Evolutionary conservation across 1,140 invertebrate genomes (phyloP), one percentile per base, ranked within the genome.

Genomic region (Tetragonula clypearis): DNA sequence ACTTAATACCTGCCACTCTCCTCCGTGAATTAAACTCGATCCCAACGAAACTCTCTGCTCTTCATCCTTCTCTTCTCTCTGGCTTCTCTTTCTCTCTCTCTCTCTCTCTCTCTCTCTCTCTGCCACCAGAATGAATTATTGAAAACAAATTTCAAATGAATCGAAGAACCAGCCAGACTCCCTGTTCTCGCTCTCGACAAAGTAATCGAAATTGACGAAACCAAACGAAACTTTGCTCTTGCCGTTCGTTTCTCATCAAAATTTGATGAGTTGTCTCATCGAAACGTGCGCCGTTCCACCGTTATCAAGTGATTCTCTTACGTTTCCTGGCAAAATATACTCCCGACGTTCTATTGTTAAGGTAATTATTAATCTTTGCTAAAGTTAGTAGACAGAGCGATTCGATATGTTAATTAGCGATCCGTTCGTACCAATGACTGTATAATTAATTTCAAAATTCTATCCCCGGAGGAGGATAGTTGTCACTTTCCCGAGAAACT

Each of bases 121-220:
- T n/a, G 5, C 14, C 26, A 41, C 15, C 11, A 21, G 21, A 19
- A 71, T 79, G 68, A 79, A 72, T 79, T 84, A 84, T 84, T 71
- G 82, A 79, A 72, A 72, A 84, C 66, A 84, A 79, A 84, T 79
- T 78, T 41, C 23, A 84, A 72, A 79, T 26, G 66, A 62, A 84
- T 79, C 41, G 26, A n/a, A 62, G 56, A 35, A 55, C 30, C 41
- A 21, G 41, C 41, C 56, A 1, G 14, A 58, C n/a, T 56, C 30
- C n/a, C 35, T 30, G 60, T 21, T 41, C n/a, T 73, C 41, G 11
- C 26, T 30, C 49, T 53, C 55, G 21, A 26, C 41, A 56, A 35
- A 82, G 21, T 49, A 21, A 53, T 81, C 56, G 79, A 81, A 26
- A 49, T 66, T 11, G 68, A 62, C 49, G 49, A 73, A 35, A 53